Evolutionary conservation across 2,797 vertebrate genomes (phyloP), one percentile per base, ranked within the genome.

Genomic region (Sebastes matsubarae): DNA sequence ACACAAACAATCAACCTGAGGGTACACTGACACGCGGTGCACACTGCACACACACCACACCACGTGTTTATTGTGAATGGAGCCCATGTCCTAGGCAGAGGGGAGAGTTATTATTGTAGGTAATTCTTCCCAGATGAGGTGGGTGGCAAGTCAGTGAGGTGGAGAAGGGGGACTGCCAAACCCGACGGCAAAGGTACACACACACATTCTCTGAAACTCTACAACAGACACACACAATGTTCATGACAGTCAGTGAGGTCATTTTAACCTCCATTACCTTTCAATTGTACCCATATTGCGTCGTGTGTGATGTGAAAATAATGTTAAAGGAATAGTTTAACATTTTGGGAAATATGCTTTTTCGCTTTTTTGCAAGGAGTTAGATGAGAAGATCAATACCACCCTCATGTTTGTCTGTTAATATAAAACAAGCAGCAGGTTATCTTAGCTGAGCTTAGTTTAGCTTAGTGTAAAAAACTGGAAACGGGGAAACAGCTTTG

Each of bases 61-160:
- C 63, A 72, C 82, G 16, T 93, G 93, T 93, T 94, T 94, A 92
- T 92, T 93, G 81, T 90, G 89, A 88, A 75, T 83, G 72, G 36
- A 92, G 87, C 57, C 73, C 64, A 50, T 86, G 87, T 88, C 68
- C 87, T 68, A 22, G 60, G 79, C 77, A 81, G 79, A 76, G 30
- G 75, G 86, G 80, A 78, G 79, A 72, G 71, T 68, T 92, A 90
- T 92, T 94, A 82, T 92, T 93, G 65, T 79, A 77, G 75, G 83
- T 92, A 94, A 95, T 95, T 90, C 84, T 87, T 94, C 88, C 85
- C 90, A 93, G 89, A 94, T 95, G 94, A 92, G 72, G 83, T 92
- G 88, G 79, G 87, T 87, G 84, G 89, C 79, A 82, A 84, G 81
- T 87, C 79, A 86, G 64, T 73, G 75, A 63, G 79, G 74, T 65